These are phyloP conservation scores for Caenorhabditis sp. DNA, from an alignment of 2,888 invertebrate species.

Conservation along the genomic window DNA sequence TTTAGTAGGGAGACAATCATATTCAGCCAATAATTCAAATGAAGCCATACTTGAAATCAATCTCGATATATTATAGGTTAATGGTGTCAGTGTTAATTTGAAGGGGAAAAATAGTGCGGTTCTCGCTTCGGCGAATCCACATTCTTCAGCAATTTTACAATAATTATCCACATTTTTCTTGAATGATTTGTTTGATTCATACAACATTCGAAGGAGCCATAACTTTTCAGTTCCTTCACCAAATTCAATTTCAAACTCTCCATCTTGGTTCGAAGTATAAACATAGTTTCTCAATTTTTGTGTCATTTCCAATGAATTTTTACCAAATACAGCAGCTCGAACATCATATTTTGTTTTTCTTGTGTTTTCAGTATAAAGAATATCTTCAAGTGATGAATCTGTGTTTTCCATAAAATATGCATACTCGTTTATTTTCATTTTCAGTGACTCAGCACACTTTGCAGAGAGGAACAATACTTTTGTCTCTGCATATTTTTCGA, in stretches of 20 bases:
- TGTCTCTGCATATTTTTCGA: slow-evolving; percentile 19
- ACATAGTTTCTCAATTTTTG: slow-evolving; percentile 28
- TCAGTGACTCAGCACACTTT: slow-evolving; percentile 39
- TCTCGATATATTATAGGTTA: slow-evolving; percentile 32
- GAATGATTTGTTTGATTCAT: slow-evolving; percentile 33
- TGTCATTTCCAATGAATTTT: slow-evolving; percentile 31
- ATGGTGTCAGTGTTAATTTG: slow-evolving; percentile 34
- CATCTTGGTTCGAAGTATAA: slow-evolving; percentile 11
- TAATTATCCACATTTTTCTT: slow-evolving; percentile 34
- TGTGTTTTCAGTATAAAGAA: slow-evolving; percentile 43
- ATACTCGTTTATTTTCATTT: slow-evolving; percentile 35
- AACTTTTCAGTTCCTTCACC: slow-evolving; percentile 43
- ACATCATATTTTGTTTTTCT: slow-evolving; percentile 43
- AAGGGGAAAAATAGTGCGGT: slow-evolving; percentile 47
- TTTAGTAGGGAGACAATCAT: slow-evolving; percentile 25
- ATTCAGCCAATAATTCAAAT: slow-evolving; percentile 29
- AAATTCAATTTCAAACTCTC: slow-evolving; percentile 32
- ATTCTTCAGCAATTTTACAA: slow-evolving; percentile 30
- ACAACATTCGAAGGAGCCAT: slow-evolving; percentile 37
- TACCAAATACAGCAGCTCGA: slow-evolving; percentile 43
- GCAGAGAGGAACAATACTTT: slow-evolving; percentile 50
- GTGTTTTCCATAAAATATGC: slow-evolving; percentile 35
- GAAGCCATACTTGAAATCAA: slow-evolving; percentile 38
- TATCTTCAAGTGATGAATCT: slow-evolving; percentile 26
- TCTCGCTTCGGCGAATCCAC: slow-evolving; percentile 37